Percentiles rank a stretch among this genome's conserved stretches.
Conservation (phyloP, 2,113 vertebrate genomes). For the Struthidea cinerea region DNA sequence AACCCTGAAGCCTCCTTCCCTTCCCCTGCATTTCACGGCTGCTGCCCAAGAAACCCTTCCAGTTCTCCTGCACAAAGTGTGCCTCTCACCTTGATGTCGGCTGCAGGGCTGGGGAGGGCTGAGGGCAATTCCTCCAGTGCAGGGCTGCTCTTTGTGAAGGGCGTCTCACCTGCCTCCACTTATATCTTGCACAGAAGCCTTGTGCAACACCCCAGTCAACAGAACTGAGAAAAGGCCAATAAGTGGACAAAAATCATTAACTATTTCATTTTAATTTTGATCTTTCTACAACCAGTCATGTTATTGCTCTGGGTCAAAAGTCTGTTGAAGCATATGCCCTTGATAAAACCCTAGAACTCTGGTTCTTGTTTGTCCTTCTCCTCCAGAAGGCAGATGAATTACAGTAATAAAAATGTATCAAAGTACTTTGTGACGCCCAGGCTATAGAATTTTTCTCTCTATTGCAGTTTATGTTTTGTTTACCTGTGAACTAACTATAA, state of each 20-base stretch:
- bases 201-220: neutral
- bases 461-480: neutral
- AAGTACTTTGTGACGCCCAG: fast-evolving
- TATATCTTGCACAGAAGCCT: neutral
- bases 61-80: no score
- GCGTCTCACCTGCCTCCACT: fast-evolving
- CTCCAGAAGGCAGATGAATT: neutral
- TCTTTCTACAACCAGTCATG: neutral
- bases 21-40: neutral
- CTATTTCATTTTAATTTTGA: neutral
- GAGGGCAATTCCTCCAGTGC: neutral
- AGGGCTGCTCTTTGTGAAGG: fast-evolving
- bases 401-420: neutral
- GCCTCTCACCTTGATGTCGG: neutral
- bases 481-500: neutral
- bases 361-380: neutral
- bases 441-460: neutral
- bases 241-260: neutral
- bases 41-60: neutral
- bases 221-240: neutral
- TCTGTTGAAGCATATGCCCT: neutral
- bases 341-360: neutral
- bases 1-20: neutral
- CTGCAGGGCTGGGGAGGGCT: neutral
- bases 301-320: neutral